Conservation (phyloP, 2,113 vertebrate genomes). For the Xenopus laevis region DNA sequence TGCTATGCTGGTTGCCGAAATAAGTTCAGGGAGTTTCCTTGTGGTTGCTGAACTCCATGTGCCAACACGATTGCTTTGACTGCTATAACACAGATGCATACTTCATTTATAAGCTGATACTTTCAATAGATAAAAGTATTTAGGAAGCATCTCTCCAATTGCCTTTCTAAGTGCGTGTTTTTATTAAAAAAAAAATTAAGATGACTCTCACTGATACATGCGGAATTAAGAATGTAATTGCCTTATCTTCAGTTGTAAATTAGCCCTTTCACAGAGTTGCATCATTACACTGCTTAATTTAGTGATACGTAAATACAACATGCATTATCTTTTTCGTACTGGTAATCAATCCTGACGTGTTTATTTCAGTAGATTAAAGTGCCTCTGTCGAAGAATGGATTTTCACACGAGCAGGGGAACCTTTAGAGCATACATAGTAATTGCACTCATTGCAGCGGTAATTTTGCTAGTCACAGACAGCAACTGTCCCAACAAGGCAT, state of each 20-base stretch:
- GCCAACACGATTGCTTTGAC: too few relatives aligned
- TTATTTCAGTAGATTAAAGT: constrained; percentile 27
- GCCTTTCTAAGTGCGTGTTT: too few relatives aligned
- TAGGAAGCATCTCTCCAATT: too few relatives aligned
- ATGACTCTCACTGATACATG: too few relatives aligned
- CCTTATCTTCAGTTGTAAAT: background rate
- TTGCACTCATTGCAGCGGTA: constrained; percentile 4
- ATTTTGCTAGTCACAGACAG: background rate
- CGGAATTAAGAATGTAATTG: background rate
- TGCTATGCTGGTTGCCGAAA: too few relatives aligned
- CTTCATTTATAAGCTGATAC: too few relatives aligned
- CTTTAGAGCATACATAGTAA: constrained; percentile 2
- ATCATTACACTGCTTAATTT: constrained; percentile 9
- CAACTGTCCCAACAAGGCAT: background rate
- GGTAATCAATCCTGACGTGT: constrained; percentile 26
- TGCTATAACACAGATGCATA: too few relatives aligned
- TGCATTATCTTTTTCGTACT: constrained; percentile 5
- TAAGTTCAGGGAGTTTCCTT: too few relatives aligned
- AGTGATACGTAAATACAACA: constrained; percentile 6
- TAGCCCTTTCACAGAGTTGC: background rate
- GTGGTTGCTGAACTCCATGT: too few relatives aligned
- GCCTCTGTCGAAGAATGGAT: background rate
- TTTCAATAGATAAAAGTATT: too few relatives aligned
- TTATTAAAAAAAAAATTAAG: too few relatives aligned
- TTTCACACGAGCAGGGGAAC: constrained; percentile 13